Evolutionary conservation across 2,888 invertebrate genomes (phyloP).

Genomic region (Temnothorax unifasciatus): DNA sequence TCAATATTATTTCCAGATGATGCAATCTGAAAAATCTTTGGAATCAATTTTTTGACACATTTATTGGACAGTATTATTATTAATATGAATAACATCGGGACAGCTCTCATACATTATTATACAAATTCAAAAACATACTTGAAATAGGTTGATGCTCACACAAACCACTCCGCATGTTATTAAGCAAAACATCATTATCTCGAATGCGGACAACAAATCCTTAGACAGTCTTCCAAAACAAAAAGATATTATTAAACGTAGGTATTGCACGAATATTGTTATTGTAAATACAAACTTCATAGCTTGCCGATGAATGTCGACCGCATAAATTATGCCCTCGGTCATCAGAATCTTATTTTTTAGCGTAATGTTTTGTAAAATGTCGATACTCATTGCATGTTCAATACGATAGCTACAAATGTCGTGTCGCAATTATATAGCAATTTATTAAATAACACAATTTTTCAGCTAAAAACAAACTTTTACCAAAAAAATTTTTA

Average conservation of each 20-base stretch:
- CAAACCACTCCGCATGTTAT: neutral
- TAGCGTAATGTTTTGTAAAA: neutral
- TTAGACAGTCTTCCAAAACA: neutral
- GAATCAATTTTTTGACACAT: neutral
- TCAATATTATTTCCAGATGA: neutral
- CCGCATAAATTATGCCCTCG: neutral
- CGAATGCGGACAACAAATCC: neutral
- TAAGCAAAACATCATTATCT: neutral
- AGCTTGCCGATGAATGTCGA: slow-evolving; percentile 25
- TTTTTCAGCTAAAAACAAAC: neutral
- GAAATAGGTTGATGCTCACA: neutral
- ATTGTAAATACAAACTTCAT: slow-evolving; percentile 10
- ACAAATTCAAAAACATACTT: neutral
- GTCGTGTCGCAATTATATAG: neutral
- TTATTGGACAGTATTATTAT: neutral
- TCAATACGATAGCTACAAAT: slow-evolving; percentile 24
- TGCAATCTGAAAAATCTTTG: neutral
- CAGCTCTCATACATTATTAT: neutral
- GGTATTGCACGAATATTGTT: neutral
- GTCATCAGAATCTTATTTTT: neutral
- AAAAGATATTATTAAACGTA: neutral
- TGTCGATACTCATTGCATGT: neutral
- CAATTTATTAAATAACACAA: neutral
- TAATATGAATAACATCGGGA: neutral
- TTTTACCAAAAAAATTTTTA: too few relatives aligned